Base-by-base conservation (phyloP, 2,888 invertebrate genomes). In the Isotomurus palustris region DNA sequence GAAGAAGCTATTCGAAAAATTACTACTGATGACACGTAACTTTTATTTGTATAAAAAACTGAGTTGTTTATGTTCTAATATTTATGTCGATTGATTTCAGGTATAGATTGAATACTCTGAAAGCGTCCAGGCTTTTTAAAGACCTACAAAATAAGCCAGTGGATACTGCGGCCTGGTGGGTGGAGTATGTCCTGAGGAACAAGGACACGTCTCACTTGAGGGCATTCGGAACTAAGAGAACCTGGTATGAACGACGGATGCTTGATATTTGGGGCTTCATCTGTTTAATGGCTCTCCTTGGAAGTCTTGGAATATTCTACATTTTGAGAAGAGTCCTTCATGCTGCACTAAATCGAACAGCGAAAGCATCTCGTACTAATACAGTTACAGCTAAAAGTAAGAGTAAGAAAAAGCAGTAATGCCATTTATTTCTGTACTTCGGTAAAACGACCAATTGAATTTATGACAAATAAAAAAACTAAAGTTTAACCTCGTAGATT, bases 101-200 rank as follows among this genome's bases (percentile, higher is more conserved):
- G 10, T 60, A 60, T 38, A 19, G 12, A 3, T n/a, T 25, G 5
- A 60, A 60, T 24, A 45, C 49, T 28, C 47, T 32, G 29, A 14
- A 32, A 32, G 32, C 40, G 1, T 56, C 56, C 10, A 44, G 28
- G 21, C 5, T 49, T 12, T 60, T 60, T 28, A 49, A 41, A 38
- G 58, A 58, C 28, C 53, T 62, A 17, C 62, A 58, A 5, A 49
- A 48, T 55, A 49, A 54, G n/a, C 58, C 67, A 1, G 50, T 40
- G 1, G 64, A 66, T 17, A 58, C 62, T n/a, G 66, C 67, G 3
- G 8, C 64, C 1, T 63, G 53, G 55, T 66, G 62, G 63, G 62
- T 62, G 32, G 66, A 66, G 28, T 64, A 60, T 49, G 60, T 64
- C 19, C 35, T 66, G 1, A 21, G 66, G 5, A 38, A 64, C 40